phyloP scores from a whole-genome alignment of 2,888 invertebrate species.

The Hyppa rectilinea region DNA sequence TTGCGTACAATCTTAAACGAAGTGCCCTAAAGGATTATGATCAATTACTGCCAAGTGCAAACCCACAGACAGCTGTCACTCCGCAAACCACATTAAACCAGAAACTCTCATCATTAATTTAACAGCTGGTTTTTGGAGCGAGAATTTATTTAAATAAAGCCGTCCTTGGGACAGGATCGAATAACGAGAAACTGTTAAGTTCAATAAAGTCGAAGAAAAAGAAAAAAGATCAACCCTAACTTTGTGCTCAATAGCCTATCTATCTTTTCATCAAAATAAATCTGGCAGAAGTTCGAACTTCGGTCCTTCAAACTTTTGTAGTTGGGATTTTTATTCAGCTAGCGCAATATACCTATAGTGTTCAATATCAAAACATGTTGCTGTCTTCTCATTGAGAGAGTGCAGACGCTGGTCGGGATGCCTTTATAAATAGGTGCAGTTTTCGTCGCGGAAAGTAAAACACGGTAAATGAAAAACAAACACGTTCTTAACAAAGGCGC shows the following conservation, averaged over 20 bases:
- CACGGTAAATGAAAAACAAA: conserved; percentile 57
- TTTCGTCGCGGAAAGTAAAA: conserved; percentile 51
- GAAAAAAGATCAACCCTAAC: neutral
- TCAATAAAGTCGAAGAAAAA: conserved; percentile 12
- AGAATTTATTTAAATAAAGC: conserved; percentile 15
- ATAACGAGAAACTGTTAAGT: conserved; percentile 12
- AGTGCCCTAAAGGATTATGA: conserved; percentile 17
- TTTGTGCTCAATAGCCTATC: conserved; percentile 4
- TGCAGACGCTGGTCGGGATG: conserved; percentile 40
- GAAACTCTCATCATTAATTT: conserved; percentile 37
- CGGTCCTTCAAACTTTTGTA: conserved; percentile 16
- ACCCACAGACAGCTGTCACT: conserved; percentile 34
- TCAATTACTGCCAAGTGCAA: conserved; percentile 35
- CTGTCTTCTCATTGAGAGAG: conserved; percentile 26
- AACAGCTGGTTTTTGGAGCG: conserved; percentile 7
- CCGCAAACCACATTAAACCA: conserved; percentile 39
- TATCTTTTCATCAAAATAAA: conserved; percentile 33
- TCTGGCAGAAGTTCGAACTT: conserved; percentile 12
- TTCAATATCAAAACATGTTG: conserved; percentile 34
- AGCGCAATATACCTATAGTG: neutral
- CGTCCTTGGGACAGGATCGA: neutral
- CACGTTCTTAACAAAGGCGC: conserved; percentile 43
- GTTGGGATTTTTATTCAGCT: conserved; percentile 10
- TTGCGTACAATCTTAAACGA: conserved; percentile 22
- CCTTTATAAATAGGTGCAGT: conserved; percentile 60